Conservation (phyloP, 92 coral and sea anemone species). For the Nematostella vectensis region DNA sequence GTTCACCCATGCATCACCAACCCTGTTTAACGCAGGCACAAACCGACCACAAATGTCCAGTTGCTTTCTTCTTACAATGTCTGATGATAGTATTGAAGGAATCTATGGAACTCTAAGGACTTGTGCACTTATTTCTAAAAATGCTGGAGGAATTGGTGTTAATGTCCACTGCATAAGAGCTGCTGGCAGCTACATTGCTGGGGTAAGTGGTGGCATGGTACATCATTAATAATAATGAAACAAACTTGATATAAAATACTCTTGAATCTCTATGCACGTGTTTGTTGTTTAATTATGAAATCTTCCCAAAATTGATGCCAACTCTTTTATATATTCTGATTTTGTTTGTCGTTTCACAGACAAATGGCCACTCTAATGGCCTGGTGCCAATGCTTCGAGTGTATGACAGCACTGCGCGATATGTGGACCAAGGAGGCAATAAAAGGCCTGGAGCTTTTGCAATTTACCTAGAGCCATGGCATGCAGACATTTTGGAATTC, state of each 20-base stretch:
- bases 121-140: conserved; percentile 91
- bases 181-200: conserved; percentile 96
- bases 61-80: conserved; percentile 78
- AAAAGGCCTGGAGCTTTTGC: conserved; percentile 98
- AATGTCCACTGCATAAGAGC: conserved; percentile 84
- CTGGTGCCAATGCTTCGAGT: conserved; percentile 93
- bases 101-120: conserved; percentile 83
- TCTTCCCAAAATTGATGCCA: not conserved
- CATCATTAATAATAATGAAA: too few relatives aligned
- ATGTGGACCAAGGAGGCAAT: conserved; percentile 98
- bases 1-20: conserved; percentile 98
- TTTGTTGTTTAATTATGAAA: not conserved
- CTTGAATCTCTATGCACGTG: not conserved
- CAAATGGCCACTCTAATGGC: conserved; percentile 92
- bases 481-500: conserved; percentile 78
- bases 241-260: too few relatives aligned
- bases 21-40: conserved; percentile 89
- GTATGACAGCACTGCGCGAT: conserved; percentile 86
- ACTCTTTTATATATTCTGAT: too few relatives aligned
- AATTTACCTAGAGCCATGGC: conserved; percentile 95
- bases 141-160: conserved; percentile 95
- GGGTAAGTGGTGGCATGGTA: conserved; percentile 83
- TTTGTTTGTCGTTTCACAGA: conserved; percentile 23
- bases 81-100: conserved; percentile 93
- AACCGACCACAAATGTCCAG: conserved; percentile 91